Evolutionary conservation across 2,888 invertebrate genomes (phyloP).

Genomic region (Dynastes maya): DNA sequence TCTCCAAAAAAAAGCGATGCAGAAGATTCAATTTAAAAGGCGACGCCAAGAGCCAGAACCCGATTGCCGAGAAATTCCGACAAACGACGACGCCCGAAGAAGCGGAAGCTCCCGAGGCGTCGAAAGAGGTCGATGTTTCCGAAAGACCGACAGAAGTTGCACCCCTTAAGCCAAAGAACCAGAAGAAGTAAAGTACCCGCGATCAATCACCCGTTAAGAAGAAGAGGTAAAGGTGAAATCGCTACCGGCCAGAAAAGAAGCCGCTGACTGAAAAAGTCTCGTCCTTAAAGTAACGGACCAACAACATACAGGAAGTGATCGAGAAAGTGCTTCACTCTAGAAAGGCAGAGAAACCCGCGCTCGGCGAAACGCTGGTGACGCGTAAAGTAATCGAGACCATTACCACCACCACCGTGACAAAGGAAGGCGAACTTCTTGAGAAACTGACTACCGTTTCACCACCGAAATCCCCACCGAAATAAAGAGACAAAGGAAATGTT

Average conservation of each 20-base stretch:
- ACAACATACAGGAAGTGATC: background rate
- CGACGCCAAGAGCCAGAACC: slow-evolving; percentile 17
- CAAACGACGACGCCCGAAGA: background rate
- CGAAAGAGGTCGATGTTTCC: background rate
- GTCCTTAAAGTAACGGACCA: background rate
- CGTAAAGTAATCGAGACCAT: slow-evolving; percentile 22
- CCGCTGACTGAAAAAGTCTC: background rate
- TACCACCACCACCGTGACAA: background rate
- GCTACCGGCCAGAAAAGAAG: background rate
- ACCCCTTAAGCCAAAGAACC: slow-evolving; percentile 1
- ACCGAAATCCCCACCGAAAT: background rate
- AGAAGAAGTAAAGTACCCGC: background rate
- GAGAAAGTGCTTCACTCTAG: background rate
- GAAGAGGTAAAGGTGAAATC: slow-evolving; percentile 22
- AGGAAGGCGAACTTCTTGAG: slow-evolving; percentile 2
- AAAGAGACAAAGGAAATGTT: slow-evolving; percentile 6
- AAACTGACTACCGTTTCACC: background rate
- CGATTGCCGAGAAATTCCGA: slow-evolving; percentile 2
- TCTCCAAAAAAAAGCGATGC: background rate
- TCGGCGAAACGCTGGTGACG: background rate
- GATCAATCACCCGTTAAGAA: background rate
- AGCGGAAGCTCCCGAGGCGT: background rate
- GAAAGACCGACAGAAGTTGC: no score
- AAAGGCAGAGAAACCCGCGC: background rate
- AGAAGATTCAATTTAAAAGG: slow-evolving; percentile 1